Base-by-base conservation (phyloP, 1,140 invertebrate species). In the Leptinotarsa defecta region DNA sequence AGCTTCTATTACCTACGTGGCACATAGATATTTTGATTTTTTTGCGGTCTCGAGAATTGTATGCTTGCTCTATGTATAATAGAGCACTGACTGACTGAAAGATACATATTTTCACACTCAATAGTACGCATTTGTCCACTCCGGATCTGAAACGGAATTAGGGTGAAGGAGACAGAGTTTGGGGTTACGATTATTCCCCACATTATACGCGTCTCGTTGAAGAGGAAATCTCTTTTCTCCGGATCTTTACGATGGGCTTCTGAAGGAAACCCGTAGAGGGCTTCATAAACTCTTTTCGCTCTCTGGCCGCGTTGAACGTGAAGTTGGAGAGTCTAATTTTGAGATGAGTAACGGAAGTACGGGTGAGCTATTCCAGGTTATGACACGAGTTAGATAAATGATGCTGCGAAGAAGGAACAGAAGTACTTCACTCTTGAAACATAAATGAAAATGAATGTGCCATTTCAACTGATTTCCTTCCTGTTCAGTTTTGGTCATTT, bases 211-310 rank as follows among this genome's bases (percentile, higher is more conserved):
- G n/a, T 57, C n/a, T 57, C 52, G 15, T 57, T 57, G 52, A 57
- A 57, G 52, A 57, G 52, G n/a, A 57, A 57, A 57, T 57, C 52
- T 57, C 52, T 57, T 57, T 57, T 19, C n/a, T 15, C 52, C 52
- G 52, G 15, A 57, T 57, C 52, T 57, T 57, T 57, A 57, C 52
- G 52, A 57, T 57, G 52, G 52, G 52, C 52, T 57, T 13, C n/a
- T 19, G 52, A 57, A 57, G 52, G 52, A 57, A 57, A 57, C 52
- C n/a, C 52, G 52, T 57, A 6, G 52, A 57, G 52, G 52, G 52
- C 52, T 19, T 57, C 52, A 57, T 57, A 57, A 57, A 57, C 52
- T 57, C 52, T 57, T 57, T 57, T 57, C 52, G 52, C 52, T 57
- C 52, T 57, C 13, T 57, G 4, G 13, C 5, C 52, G 52, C 52